These are phyloP conservation scores for Dufourea novaeangliae DNA, from an alignment of 1,140 invertebrate species.

Conservation along the genomic window DNA sequence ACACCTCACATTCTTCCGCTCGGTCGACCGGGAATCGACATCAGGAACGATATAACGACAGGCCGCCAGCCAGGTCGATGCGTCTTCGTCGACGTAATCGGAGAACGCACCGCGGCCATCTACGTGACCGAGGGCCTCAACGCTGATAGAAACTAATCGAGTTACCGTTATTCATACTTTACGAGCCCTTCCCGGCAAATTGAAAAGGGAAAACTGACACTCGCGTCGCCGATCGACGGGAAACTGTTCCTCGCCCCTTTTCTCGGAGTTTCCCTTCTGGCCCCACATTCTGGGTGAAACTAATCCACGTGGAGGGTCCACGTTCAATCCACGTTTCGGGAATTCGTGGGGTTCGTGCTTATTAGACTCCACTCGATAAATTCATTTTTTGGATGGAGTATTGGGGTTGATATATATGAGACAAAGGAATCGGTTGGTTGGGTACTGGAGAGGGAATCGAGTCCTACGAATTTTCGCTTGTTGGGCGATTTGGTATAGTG, in stretches of 20 bases:
- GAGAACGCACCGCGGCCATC: conserved; percentile 12
- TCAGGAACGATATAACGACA: conserved; percentile 21
- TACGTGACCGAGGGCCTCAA: conserved; percentile 37
- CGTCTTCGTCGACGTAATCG: conserved; percentile 56
- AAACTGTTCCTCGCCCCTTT: background rate
- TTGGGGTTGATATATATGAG: too few relatives aligned
- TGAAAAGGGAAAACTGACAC: conserved; percentile 19
- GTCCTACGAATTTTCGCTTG: too few relatives aligned
- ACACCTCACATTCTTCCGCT: conserved; percentile 36
- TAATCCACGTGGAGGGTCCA: background rate
- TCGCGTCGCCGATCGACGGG: background rate
- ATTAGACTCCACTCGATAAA: background rate
- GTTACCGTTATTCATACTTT: conserved; percentile 33
- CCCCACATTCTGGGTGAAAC: background rate
- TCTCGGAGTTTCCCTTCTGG: background rate
- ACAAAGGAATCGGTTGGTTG: too few relatives aligned
- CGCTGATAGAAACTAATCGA: conserved; percentile 32
- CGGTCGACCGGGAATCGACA: conserved; percentile 8
- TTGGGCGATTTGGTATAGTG: too few relatives aligned
- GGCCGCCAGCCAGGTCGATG: conserved; percentile 37
- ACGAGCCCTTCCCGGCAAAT: conserved; percentile 27
- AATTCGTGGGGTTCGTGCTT: background rate
- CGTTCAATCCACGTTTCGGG: background rate
- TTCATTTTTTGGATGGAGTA: background rate
- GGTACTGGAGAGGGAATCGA: too few relatives aligned